Conservation (phyloP, 2,113 vertebrate genomes). For the Charadrius vociferus region DNA sequence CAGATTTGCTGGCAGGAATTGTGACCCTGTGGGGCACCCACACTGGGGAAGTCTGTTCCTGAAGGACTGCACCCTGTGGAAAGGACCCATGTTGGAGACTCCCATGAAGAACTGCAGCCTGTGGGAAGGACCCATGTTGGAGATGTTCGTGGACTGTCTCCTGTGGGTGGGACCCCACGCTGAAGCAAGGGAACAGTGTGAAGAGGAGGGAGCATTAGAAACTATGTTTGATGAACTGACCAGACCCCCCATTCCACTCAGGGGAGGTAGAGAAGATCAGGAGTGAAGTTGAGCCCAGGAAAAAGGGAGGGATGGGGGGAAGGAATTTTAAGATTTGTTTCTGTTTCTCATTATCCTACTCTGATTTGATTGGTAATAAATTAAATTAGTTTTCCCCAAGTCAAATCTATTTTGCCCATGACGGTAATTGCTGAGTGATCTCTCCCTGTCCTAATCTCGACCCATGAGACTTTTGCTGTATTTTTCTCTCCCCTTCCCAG, state of each 20-base stretch:
- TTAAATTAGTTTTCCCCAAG: background rate
- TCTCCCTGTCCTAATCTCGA: background rate
- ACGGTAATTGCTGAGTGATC: too few species aligned
- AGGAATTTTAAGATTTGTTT: background rate
- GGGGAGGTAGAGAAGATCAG: background rate
- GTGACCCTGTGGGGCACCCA: background rate
- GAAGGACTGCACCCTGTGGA: background rate
- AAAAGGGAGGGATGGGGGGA: background rate
- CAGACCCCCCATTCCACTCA: background rate
- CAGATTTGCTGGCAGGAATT: background rate
- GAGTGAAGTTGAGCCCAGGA: background rate
- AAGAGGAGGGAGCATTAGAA: background rate
- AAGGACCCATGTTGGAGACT: background rate
- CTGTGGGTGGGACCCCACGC: background rate
- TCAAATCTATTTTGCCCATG: background rate
- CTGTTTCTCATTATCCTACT: background rate
- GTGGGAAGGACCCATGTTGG: background rate
- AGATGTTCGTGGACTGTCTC: background rate
- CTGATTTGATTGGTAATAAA: background rate
- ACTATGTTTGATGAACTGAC: background rate
- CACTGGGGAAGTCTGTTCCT: background rate
- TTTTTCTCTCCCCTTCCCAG: background rate
- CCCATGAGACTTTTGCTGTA: fast-evolving
- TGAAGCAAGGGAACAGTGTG: background rate
- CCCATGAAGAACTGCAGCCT: background rate